Evolutionary conservation across 2,113 vertebrate species (phyloP), one percentile per base, ranked within the genome.

Genomic region (Motacilla tschutschensis): DNA sequence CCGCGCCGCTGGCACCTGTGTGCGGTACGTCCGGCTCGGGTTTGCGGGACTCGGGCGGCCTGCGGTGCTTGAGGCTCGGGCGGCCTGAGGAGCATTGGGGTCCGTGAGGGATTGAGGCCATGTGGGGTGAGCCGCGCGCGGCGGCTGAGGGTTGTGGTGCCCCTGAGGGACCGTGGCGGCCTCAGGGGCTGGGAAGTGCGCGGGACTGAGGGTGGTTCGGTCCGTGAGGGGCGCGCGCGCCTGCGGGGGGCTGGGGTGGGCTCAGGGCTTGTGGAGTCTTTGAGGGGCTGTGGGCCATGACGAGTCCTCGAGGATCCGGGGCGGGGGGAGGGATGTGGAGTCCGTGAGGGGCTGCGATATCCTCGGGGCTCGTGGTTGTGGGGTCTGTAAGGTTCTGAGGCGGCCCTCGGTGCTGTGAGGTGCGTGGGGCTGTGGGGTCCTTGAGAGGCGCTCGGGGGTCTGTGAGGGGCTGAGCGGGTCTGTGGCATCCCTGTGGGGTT

Each of bases 1-100:
- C 22, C 25, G 14, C 6, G 6, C 17, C 2, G 5, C 9, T 2
- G 35, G 8, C 10, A 17, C 2, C 17, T 41, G 29, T 11, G 47
- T 18, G 48, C 20, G 19, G 25, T 36, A 4, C 40, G 35, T n/a
- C 5, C 17, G 29, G 14, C 51, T 4, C 28, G 8, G 5, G 10
- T 10, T n/a, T 33, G 40, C 9, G 10, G 8, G 13, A 5, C 71
- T 19, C 35, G 22, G 17, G 17, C 17, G 5, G 28, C 10, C 41
- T 25, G 48, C 14, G 4, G 8, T 19, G 25, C 16, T 36, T 7
- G 20, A 10, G 66, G 12, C 11, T 40, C 6, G 14, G 35, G 44
- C 17, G 14, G 20, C 6, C n/a, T 20, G n/a, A 16, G 21, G 17
- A 10, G 7, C 41, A 9, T 3, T 14, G 16, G 33, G 2, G 28